Evolutionary conservation across 2,888 invertebrate species (phyloP).

Genomic region (Cataglyphis altisquamis): DNA sequence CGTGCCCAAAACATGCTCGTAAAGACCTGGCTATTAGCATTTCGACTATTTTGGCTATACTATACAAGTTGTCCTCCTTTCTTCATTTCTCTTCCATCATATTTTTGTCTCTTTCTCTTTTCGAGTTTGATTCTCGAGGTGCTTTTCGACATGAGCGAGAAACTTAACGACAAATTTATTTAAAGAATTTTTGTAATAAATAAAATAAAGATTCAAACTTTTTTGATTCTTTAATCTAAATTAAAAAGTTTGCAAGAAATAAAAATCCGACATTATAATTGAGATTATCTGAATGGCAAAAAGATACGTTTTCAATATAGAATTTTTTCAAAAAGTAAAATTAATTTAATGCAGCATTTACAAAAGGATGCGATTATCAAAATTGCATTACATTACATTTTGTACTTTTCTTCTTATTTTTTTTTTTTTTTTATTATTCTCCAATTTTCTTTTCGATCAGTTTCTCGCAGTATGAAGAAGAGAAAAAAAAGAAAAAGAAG

Average conservation of each 20-base stretch:
- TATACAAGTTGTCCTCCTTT: constrained; percentile 12
- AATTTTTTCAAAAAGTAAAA: neutral
- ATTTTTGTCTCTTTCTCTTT: neutral
- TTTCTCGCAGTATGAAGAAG: neutral
- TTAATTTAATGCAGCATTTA: neutral
- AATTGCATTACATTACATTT: neutral
- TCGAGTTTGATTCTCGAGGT: constrained; percentile 5
- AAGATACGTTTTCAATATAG: neutral
- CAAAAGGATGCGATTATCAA: neutral
- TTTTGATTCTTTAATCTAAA: constrained; percentile 1
- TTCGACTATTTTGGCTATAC: constrained; percentile 25
- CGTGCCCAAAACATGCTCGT: constrained; percentile 29
- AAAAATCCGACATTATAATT: neutral
- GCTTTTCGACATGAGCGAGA: neutral
- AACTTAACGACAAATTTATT: constrained; percentile 6
- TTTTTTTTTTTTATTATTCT: neutral
- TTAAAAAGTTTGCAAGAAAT: neutral
- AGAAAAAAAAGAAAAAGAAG: neutral
- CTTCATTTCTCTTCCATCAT: neutral
- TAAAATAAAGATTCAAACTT: neutral
- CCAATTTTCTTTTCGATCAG: neutral
- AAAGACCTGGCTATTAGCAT: constrained; percentile 35
- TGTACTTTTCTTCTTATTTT: neutral
- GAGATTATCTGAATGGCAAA: neutral
- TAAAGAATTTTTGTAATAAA: neutral